Evolutionary conservation across 2,888 invertebrate species (phyloP), one percentile per base, ranked within the genome.

Genomic region (Heteromyza rotundicornis): DNA sequence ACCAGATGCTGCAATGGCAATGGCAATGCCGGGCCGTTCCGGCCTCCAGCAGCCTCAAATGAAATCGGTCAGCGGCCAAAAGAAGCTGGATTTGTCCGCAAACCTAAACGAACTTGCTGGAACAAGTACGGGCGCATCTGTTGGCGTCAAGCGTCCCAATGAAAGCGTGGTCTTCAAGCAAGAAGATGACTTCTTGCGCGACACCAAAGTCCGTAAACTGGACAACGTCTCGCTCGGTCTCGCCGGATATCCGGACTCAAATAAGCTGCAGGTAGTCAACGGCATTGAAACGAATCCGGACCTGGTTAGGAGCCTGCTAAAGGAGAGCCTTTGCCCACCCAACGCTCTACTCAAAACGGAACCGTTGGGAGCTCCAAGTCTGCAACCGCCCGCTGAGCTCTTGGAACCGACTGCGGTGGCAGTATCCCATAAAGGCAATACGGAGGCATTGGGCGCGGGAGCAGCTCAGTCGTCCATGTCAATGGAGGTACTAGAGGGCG

Each of bases 211-310:
- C 36, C 77, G 81, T 32, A 82, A 80, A 65, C 44, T 82, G 57
- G 81, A 81, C 19, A 69, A 55, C 47, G 53, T 20, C 20, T 2
- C 40, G 14, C 7, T 32, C 5, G 5, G 3, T n/a, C 14, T 19
- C 3, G 7, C 19, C 7, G 40, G 14, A n/a, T 40, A 40, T 40
- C 3, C 14, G n/a, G 40, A 40, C 40, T 40, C 40, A n/a, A 23
- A 27, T 17, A 3, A 8, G 12, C 27, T 68, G 20, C 76, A 77
- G 8, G 50, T 80, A 57, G 81, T 89, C 0, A 90, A 90, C 70
- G 89, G 89, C 7, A 88, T 90, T 56, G 90, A 90, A 80, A 90
- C 90, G 0, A 89, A 90, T 72, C 90, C 90, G 0, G 88, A 88
- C 7, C 71, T 90, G 71, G 90, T 90, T 23, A 89, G 90, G n/a